These are phyloP conservation scores for Nannoperca australis DNA, from an alignment of 2,797 vertebrate genomes.

Conservation along the genomic window DNA sequence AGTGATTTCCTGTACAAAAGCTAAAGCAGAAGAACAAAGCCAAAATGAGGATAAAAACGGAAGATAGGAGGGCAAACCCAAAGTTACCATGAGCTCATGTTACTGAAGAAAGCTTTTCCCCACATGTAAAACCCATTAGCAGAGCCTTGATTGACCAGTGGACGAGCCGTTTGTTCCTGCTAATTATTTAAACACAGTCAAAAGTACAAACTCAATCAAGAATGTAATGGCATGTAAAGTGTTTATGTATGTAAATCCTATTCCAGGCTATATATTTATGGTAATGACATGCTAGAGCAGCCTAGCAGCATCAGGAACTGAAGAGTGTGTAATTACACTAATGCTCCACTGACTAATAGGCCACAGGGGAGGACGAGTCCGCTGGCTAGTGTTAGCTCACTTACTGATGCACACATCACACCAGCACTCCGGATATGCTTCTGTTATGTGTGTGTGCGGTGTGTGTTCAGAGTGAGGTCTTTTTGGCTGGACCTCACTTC, in stretches of 20 bases:
- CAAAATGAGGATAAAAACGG: background rate
- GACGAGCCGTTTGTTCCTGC: conserved; percentile 46
- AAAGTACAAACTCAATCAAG: conserved; percentile 75
- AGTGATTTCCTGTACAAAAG: conserved; percentile 23
- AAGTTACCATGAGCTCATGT: conserved; percentile 16
- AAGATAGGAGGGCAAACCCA: background rate
- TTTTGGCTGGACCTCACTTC: conserved; percentile 5
- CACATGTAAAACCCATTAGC: conserved; percentile 46
- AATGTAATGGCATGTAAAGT: conserved; percentile 76
- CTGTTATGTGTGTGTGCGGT: conserved; percentile 17
- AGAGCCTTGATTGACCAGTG: conserved; percentile 51
- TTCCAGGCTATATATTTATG: conserved; percentile 78
- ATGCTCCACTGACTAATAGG: conserved; percentile 79
- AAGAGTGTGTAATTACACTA: conserved; percentile 84
- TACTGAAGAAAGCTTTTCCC: conserved; percentile 41
- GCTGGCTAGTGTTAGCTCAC: conserved; percentile 65
- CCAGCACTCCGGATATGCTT: conserved; percentile 21
- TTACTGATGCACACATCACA: conserved; percentile 56
- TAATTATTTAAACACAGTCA: conserved; percentile 68
- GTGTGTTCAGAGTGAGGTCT: background rate
- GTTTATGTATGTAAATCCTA: conserved; percentile 82
- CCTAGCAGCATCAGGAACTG: conserved; percentile 71
- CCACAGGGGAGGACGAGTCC: conserved; percentile 74
- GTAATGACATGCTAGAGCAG: conserved; percentile 77
- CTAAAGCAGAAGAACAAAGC: conserved; percentile 41